Evolutionary conservation across 2,888 invertebrate genomes (phyloP).

Genomic region (Melieria omissa): DNA sequence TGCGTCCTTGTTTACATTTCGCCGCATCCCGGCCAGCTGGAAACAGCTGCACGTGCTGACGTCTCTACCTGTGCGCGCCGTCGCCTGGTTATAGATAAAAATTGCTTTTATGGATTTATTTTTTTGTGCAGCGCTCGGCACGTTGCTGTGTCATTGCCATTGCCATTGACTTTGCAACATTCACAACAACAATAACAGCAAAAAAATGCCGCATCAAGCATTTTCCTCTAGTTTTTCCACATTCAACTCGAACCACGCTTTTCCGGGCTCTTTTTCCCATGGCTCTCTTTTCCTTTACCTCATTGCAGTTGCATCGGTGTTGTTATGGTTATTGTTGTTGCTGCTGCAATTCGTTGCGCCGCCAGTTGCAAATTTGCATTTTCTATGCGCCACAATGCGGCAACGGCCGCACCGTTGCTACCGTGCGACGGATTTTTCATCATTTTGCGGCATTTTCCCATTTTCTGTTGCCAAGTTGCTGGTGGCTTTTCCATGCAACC

Average conservation of each 20-base stretch:
- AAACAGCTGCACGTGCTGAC: too few species aligned
- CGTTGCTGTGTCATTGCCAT: slow-evolving; percentile 35
- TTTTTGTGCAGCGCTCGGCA: background rate
- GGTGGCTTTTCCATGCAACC: background rate
- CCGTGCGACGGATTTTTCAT: slow-evolving; percentile 3
- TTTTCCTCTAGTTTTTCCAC: slow-evolving; percentile 3
- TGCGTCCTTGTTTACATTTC: background rate
- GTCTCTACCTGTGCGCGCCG: background rate
- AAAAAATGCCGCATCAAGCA: background rate
- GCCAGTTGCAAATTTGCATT: too few species aligned
- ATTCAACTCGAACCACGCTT: background rate
- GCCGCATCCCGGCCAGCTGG: too few species aligned
- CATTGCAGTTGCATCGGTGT: background rate
- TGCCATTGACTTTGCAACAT: slow-evolving; percentile 37
- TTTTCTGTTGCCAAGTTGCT: background rate
- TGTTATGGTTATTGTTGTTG: too few species aligned
- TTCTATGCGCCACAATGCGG: background rate
- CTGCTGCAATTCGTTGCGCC: too few species aligned
- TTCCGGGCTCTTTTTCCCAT: background rate
- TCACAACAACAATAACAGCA: too few species aligned
- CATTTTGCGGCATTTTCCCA: background rate
- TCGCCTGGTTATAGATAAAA: background rate
- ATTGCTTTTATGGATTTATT: slow-evolving; percentile 1
- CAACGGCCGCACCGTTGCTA: background rate
- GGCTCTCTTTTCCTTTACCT: background rate